A percentile compares a stretch with the other conserved stretches of the same genome.
These are phyloP conservation scores for Nomada hirtipes DNA, from an alignment of 2,888 invertebrate genomes.

Conservation along the genomic window DNA sequence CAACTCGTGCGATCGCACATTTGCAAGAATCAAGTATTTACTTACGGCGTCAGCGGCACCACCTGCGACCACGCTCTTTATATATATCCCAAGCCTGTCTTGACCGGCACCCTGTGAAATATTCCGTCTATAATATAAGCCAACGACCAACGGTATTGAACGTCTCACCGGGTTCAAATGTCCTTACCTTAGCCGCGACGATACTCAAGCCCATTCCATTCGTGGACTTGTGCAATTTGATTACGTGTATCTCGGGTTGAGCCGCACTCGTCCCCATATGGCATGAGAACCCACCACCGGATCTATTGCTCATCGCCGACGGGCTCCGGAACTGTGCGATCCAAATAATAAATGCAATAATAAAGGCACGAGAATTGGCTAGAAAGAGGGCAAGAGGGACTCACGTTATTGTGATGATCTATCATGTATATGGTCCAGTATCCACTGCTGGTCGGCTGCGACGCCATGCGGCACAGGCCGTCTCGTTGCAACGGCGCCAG, in stretches of 20 bases:
- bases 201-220: conserved; percentile 99
- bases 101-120: conserved; percentile 89
- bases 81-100: conserved; percentile 97
- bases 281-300: conserved; percentile 85
- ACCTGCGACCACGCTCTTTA: conserved; percentile 98
- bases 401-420: conserved; percentile 86
- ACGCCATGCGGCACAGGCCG: conserved; percentile 95
- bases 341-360: neutral
- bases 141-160: neutral
- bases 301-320: conserved; percentile 88
- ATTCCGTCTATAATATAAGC: neutral
- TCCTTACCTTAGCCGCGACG: conserved; percentile 95
- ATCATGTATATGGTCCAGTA: conserved; percentile 98
- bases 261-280: conserved; percentile 81
- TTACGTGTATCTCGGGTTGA: conserved; percentile 92
- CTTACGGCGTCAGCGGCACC: conserved; percentile 93
- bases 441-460: conserved; percentile 95
- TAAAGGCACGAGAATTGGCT: neutral
- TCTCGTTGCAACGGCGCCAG: conserved; percentile 92
- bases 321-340: conserved; percentile 86
- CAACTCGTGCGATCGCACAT: neutral
- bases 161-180: neutral
- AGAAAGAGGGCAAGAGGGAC: neutral
- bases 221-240: conserved; percentile 96
- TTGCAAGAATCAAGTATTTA: conserved; percentile 55